Evolutionary conservation across 2,113 vertebrate genomes (phyloP).

Genomic region (Oncorhynchus masou): DNA sequence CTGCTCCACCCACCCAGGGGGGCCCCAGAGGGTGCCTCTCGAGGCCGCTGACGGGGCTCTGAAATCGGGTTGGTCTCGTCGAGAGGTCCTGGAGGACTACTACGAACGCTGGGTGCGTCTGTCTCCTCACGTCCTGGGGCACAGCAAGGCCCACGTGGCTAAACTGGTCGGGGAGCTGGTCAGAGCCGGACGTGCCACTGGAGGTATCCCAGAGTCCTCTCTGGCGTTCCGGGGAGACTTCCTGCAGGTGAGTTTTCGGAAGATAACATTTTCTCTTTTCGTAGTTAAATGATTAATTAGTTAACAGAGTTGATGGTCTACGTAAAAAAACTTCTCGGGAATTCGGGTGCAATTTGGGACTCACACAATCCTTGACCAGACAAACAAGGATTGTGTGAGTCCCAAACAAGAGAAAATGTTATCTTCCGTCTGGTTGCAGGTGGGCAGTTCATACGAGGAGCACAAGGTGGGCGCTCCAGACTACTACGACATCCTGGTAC

Average conservation of each 20-base stretch:
- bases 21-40: conserved; percentile 14
- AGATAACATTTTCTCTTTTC: too few relatives aligned
- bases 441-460: conserved; percentile 85
- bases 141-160: conserved; percentile 86
- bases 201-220: conserved; percentile 61
- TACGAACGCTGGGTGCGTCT: conserved; percentile 77
- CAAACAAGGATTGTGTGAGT: too few relatives aligned
- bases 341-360: too few relatives aligned
- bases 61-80: conserved; percentile 14
- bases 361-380: too few relatives aligned
- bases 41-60: conserved; percentile 17
- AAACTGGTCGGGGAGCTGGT: conserved; percentile 81
- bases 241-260: conserved; percentile 70
- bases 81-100: conserved; percentile 72
- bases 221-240: conserved; percentile 82
- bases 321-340: too few relatives aligned
- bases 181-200: conserved; percentile 69
- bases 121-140: conserved; percentile 84
- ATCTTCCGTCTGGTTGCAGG: conserved; percentile 39
- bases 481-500: conserved; percentile 82
- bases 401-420: too few relatives aligned
- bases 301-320: too few relatives aligned
- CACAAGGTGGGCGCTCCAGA: conserved; percentile 84
- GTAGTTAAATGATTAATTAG: too few relatives aligned
- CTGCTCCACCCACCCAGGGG: conserved; percentile 39